Conservation (phyloP, 2,113 vertebrate species). For the Toxostoma redivivum region DNA sequence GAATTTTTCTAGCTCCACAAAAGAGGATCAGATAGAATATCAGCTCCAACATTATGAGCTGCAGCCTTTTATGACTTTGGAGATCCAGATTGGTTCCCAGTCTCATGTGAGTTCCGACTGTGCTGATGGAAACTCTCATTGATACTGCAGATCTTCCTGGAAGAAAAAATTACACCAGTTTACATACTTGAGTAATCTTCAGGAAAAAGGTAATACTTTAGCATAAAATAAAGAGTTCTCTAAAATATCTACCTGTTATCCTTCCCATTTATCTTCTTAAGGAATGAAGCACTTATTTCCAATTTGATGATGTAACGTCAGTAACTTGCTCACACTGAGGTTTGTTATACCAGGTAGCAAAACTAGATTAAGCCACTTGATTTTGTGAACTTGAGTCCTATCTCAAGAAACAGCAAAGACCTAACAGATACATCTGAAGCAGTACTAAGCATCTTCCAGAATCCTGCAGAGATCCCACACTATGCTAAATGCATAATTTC, state of each 20-base stretch:
- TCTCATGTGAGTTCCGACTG: background rate
- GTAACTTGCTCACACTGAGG: background rate
- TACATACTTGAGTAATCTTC: background rate
- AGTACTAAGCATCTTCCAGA: background rate
- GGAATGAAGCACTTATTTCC: background rate
- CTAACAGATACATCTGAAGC: background rate
- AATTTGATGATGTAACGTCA: background rate
- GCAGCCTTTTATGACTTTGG: background rate
- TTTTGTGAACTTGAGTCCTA: background rate
- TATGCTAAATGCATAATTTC: background rate
- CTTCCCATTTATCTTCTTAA: background rate
- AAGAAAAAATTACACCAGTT: background rate
- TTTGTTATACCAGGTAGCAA: background rate
- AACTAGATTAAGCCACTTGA: background rate
- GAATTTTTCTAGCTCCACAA: background rate
- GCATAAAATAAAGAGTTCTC: background rate
- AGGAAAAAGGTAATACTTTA: background rate
- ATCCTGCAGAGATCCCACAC: background rate
- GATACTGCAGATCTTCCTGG: background rate
- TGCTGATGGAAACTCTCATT: background rate
- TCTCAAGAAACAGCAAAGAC: background rate
- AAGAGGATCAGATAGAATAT: background rate
- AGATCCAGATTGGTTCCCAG: background rate
- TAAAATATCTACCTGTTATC: background rate
- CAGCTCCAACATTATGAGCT: background rate